Evolutionary conservation across 2,888 invertebrate genomes (phyloP).

Genomic region (Chymomyza fuscimana): DNA sequence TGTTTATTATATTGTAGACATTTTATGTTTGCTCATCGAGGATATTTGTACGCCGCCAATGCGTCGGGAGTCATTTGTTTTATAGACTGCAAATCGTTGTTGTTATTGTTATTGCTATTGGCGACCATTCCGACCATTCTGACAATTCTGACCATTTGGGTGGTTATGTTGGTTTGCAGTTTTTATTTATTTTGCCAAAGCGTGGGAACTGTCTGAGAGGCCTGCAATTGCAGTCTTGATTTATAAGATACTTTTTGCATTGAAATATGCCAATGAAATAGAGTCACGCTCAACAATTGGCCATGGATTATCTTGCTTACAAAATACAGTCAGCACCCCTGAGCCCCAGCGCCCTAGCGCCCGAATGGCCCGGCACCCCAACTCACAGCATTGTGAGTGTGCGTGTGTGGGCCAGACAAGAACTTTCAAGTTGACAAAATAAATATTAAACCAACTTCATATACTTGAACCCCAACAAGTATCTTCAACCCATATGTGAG

Average conservation of each 20-base stretch:
- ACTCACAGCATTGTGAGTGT: constrained; percentile 1
- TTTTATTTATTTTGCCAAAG: constrained; percentile 34
- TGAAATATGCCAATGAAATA: constrained; percentile 46
- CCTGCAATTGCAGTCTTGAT: constrained; percentile 42
- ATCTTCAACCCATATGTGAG: constrained; percentile 33
- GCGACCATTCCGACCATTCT: constrained; percentile 17
- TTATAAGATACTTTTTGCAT: constrained; percentile 56
- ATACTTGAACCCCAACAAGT: constrained; percentile 24
- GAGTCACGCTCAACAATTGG: not conserved
- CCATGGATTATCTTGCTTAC: too few relatives aligned
- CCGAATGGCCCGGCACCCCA: not conserved
- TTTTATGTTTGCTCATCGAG: constrained; percentile 59
- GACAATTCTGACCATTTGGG: constrained; percentile 40
- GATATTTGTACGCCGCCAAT: constrained; percentile 32
- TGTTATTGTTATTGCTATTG: constrained; percentile 24
- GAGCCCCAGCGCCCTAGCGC: too few relatives aligned
- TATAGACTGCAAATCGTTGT: constrained; percentile 42
- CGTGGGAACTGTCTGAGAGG: constrained; percentile 60
- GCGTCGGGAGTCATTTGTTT: constrained; percentile 49
- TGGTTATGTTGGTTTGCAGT: constrained; percentile 43
- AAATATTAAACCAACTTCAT: constrained; percentile 39
- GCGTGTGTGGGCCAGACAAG: constrained; percentile 56
- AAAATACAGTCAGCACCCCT: constrained; percentile 1
- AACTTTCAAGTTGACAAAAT: constrained; percentile 51
- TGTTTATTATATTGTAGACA: constrained; percentile 66